Conservation (phyloP, 1,140 invertebrate species). For the Triops cancriformis region DNA sequence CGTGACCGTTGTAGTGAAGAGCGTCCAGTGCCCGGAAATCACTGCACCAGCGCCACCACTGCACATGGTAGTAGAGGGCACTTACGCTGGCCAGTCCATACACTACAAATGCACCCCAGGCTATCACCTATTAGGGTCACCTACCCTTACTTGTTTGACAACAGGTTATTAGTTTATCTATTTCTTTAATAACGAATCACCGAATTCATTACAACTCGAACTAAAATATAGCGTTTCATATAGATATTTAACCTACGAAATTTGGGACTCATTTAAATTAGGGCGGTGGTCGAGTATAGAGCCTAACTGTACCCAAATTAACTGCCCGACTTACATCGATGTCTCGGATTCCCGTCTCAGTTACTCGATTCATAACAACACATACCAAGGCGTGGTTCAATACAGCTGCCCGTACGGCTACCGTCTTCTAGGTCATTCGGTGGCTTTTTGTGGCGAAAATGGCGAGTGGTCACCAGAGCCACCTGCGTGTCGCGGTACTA, state of each 20-base stretch:
- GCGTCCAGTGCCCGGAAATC: slow-evolving; percentile 37
- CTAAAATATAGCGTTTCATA: too few species aligned
- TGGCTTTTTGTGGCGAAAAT: slow-evolving; percentile 62
- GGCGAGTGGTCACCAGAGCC: slow-evolving; percentile 69
- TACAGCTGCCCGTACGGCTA: slow-evolving; percentile 77
- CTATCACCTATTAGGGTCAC: slow-evolving; percentile 56
- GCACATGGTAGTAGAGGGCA: slow-evolving; percentile 53
- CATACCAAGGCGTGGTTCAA: slow-evolving; percentile 52
- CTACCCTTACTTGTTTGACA: slow-evolving; percentile 62
- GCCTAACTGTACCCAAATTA: slow-evolving; percentile 61
- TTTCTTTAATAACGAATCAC: too few species aligned
- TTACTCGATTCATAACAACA: slow-evolving; percentile 53
- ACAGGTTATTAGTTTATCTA: slow-evolving; percentile 47
- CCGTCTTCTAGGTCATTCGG: slow-evolving; percentile 57
- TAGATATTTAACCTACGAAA: too few species aligned
- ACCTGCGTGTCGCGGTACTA: slow-evolving; percentile 51
- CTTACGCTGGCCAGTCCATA: slow-evolving; percentile 55
- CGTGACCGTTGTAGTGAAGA: slow-evolving; percentile 64
- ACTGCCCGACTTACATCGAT: slow-evolving; percentile 54
- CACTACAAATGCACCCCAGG: slow-evolving; percentile 60
- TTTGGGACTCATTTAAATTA: slow-evolving; percentile 36
- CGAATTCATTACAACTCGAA: too few species aligned
- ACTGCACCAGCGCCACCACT: slow-evolving; percentile 16
- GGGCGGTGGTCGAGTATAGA: slow-evolving; percentile 63
- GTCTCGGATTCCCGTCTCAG: slow-evolving; percentile 46